These are phyloP conservation scores for Solea senegalensis DNA, from an alignment of 2,113 vertebrate genomes.

Conservation along the genomic window DNA sequence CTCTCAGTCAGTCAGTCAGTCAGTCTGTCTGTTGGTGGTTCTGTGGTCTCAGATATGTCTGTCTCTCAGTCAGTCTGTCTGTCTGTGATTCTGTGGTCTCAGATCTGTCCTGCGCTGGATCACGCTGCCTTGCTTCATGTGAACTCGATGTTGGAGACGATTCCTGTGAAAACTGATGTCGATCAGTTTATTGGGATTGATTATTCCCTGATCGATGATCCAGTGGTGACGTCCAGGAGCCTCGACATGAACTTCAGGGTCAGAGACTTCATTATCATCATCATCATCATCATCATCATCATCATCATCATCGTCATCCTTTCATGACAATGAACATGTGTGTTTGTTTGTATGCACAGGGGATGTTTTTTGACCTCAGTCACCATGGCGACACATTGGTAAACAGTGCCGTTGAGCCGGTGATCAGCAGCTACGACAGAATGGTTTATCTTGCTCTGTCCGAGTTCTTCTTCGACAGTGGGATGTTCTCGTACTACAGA, in stretches of 20 bases:
- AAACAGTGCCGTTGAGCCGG: conserved; percentile 84
- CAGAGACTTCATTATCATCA: conserved; percentile 25
- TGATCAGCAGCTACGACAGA: conserved; percentile 85
- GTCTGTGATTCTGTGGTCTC: background rate
- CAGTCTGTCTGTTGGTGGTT: background rate
- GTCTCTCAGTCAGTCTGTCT: background rate
- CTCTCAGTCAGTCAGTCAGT: background rate
- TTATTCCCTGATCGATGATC: conserved; percentile 92
- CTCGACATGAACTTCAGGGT: conserved; percentile 95
- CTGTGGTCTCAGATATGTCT: background rate
- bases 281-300: no score
- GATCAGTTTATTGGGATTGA: conserved; percentile 90
- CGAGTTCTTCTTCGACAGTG: conserved; percentile 94
- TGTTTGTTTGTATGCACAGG: conserved; percentile 72
- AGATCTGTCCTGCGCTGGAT: conserved; percentile 93
- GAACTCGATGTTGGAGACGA: conserved; percentile 89
- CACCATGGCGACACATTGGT: conserved; percentile 76
- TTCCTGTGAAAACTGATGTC: conserved; percentile 89
- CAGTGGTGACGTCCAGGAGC: conserved; percentile 78
- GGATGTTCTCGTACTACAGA: conserved; percentile 88
- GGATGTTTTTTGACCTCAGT: conserved; percentile 87
- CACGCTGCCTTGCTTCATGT: conserved; percentile 88
- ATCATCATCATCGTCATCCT: no score
- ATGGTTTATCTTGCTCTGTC: conserved; percentile 95
- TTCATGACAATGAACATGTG: background rate